Percentiles rank a stretch among this genome's conserved stretches.
These are phyloP conservation scores for Amazona vittata DNA, from an alignment of 2,113 vertebrate species.

Conservation along the genomic window DNA sequence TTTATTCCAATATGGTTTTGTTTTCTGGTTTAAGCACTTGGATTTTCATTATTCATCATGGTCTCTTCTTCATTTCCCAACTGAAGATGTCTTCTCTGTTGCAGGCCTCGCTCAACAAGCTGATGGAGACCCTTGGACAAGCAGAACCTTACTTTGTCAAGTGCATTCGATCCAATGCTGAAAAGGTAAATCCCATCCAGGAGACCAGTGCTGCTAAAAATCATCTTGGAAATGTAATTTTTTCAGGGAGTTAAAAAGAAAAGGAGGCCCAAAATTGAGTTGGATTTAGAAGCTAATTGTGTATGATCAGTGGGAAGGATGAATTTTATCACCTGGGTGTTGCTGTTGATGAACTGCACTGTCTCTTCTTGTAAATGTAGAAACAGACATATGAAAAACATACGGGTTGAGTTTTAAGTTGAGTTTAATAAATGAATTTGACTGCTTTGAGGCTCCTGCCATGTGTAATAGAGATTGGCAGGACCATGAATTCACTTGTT, in stretches of 20 bases:
- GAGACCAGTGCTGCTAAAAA: neutral
- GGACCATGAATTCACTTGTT: neutral
- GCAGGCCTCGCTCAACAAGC: slow-evolving; percentile 93
- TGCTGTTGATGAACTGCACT: neutral
- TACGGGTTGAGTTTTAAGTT: neutral
- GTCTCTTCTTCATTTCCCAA: neutral
- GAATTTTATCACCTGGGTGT: neutral
- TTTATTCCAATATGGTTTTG: neutral
- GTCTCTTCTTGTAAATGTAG: neutral
- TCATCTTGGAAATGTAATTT: neutral
- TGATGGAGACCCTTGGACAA: slow-evolving; percentile 97
- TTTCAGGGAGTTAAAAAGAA: neutral
- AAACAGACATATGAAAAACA: neutral
- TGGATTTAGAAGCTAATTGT: neutral
- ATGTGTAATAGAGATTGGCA: neutral
- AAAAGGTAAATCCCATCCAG: slow-evolving; percentile 83
- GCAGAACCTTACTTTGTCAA: slow-evolving; percentile 99
- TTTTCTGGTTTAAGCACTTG: neutral
- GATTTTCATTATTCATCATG: neutral
- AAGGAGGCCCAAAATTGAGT: neutral
- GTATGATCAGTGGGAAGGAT: neutral
- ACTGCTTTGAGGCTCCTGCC: neutral
- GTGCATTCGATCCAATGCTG: slow-evolving; percentile 96
- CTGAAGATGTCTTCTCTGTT: slow-evolving; percentile 9
- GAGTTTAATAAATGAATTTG: neutral